Conservation (phyloP, 2,797 vertebrate species). For the Sorex maritimensis region DNA sequence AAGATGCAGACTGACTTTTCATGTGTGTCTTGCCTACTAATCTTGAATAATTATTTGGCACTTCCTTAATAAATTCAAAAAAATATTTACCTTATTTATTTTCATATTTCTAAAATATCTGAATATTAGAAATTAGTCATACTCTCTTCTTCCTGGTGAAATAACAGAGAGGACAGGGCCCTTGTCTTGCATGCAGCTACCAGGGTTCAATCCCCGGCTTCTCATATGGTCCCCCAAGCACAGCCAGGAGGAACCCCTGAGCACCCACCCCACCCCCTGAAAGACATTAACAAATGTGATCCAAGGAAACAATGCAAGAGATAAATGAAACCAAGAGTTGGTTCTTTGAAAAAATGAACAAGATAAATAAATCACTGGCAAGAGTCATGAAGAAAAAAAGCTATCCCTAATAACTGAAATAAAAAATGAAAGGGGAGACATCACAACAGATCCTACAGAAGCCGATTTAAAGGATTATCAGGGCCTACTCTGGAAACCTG, state of each 20-base stretch:
- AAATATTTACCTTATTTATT: slow-evolving; percentile 39
- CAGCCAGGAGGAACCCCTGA: too few relatives aligned
- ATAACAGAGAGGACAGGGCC: background rate
- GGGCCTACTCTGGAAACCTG: background rate
- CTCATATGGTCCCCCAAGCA: too few relatives aligned
- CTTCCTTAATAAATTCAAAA: slow-evolving; percentile 63
- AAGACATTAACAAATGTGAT: too few relatives aligned
- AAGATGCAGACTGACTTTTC: background rate
- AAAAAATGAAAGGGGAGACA: background rate
- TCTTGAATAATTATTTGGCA: background rate
- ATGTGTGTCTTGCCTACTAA: slow-evolving; percentile 39
- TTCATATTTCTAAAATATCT: slow-evolving; percentile 10
- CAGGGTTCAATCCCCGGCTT: too few relatives aligned
- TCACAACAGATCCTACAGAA: background rate
- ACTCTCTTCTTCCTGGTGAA: slow-evolving; percentile 59
- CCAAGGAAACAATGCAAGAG: too few relatives aligned
- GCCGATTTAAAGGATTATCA: background rate
- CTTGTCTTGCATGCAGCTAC: too few relatives aligned
- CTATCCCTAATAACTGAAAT: too few relatives aligned
- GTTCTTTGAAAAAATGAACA: too few relatives aligned
- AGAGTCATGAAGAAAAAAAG: too few relatives aligned
- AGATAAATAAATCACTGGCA: too few relatives aligned
- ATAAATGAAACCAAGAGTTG: too few relatives aligned
- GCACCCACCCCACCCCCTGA: too few relatives aligned
- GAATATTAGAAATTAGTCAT: slow-evolving; percentile 42